Percentiles rank a stretch among this genome's conserved stretches.
Evolutionary conservation across 2,888 invertebrate species (phyloP).

Genomic region (Machimus atricapillus): DNA sequence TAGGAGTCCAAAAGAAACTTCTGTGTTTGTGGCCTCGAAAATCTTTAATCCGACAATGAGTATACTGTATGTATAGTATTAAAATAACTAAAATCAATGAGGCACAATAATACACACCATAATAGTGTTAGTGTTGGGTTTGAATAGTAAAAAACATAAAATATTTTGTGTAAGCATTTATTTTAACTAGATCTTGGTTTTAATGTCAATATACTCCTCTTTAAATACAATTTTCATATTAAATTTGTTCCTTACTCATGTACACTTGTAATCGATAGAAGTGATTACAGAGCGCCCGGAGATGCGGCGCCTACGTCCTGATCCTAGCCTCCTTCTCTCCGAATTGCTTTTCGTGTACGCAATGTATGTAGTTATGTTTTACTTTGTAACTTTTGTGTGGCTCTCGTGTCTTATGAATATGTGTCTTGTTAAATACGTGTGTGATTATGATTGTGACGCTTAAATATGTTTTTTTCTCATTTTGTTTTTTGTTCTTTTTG

Average conservation of each 20-base stretch:
- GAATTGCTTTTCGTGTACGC: slow-evolving; percentile 13
- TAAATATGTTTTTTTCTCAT: slow-evolving; percentile 20
- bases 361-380: slow-evolving; percentile 23
- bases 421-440: slow-evolving; percentile 27
- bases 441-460: slow-evolving; percentile 39
- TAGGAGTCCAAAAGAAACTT: too few relatives aligned
- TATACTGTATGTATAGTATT: too few relatives aligned
- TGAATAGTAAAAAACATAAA: not conserved
- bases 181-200: slow-evolving; percentile 43
- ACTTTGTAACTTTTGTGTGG: slow-evolving; percentile 25
- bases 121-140: not conserved
- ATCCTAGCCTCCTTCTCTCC: not conserved
- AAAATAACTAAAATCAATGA: too few relatives aligned
- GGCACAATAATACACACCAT: too few relatives aligned
- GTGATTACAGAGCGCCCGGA: slow-evolving; percentile 9
- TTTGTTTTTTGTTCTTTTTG: not conserved
- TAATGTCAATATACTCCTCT: slow-evolving; percentile 36
- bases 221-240: slow-evolving; percentile 40
- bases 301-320: not conserved
- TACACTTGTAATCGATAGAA: slow-evolving; percentile 26
- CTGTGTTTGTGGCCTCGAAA: too few relatives aligned
- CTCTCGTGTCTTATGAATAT: slow-evolving; percentile 35
- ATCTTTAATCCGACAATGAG: too few relatives aligned
- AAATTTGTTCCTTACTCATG: slow-evolving; percentile 16
- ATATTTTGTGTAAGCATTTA: slow-evolving; percentile 38